Evolutionary conservation across 2,888 invertebrate species (phyloP).

Genomic region (Drosophila robusta): DNA sequence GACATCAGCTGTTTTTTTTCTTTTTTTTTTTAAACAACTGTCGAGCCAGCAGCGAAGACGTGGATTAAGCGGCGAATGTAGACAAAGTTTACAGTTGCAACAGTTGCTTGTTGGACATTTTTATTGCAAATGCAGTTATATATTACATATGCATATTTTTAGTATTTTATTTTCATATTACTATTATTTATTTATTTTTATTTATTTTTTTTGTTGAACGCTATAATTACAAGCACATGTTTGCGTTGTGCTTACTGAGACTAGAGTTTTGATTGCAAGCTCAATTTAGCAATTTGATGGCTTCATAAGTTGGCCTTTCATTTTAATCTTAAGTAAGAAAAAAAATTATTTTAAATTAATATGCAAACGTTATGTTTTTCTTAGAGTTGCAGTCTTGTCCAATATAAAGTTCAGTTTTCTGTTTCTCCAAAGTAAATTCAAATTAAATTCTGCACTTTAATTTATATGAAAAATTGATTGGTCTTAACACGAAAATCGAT

Average conservation of each 20-base stretch:
- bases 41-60: slow-evolving; percentile 1
- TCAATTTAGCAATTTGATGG: slow-evolving; percentile 13
- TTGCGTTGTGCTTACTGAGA: slow-evolving; percentile 2
- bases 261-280: slow-evolving; percentile 11
- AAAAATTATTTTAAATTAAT: no score
- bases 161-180: not conserved
- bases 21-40: no score
- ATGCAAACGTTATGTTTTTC: no score
- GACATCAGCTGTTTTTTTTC: slow-evolving; percentile 31
- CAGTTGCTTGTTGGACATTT: slow-evolving; percentile 13
- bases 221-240: slow-evolving; percentile 22
- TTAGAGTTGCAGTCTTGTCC: no score
- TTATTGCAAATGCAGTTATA: slow-evolving; percentile 7
- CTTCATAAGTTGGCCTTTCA: not conserved
- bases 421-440: no score
- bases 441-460: no score
- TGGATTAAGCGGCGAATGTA: not conserved
- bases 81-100: slow-evolving; percentile 20
- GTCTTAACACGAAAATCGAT: no score
- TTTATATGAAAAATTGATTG: no score
- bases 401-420: no score
- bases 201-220: not conserved
- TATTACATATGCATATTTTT: slow-evolving; percentile 1
- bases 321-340: not conserved
- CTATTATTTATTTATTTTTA: not conserved